Evolutionary conservation across 2,797 vertebrate species (phyloP).

Genomic region (Morelia viridis): DNA sequence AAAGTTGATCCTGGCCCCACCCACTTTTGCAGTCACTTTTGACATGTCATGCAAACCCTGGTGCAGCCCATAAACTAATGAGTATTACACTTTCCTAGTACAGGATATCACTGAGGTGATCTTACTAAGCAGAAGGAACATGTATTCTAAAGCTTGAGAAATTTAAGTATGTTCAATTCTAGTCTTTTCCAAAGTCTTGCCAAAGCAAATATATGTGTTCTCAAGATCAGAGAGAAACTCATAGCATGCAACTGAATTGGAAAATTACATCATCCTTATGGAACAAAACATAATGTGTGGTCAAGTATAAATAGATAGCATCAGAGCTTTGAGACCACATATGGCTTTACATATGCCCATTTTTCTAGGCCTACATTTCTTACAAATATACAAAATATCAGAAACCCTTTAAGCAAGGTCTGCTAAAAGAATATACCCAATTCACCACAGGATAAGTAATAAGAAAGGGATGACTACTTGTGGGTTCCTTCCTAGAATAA

Average conservation of each 20-base stretch:
- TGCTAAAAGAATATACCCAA: background rate
- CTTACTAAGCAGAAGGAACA: background rate
- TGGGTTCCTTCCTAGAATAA: background rate
- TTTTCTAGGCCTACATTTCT: constrained; percentile 32
- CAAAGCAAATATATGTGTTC: background rate
- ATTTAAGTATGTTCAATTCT: background rate
- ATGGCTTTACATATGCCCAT: constrained; percentile 5
- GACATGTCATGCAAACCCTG: background rate
- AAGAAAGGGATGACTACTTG: background rate
- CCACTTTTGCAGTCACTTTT: background rate
- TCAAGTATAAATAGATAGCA: constrained; percentile 28
- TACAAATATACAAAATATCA: background rate
- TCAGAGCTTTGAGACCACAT: constrained; percentile 25
- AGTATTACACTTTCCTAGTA: background rate
- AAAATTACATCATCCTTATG: background rate
- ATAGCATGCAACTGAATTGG: constrained; percentile 9
- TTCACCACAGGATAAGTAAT: background rate
- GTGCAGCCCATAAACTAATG: background rate
- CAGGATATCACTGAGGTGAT: background rate
- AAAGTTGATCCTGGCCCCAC: background rate
- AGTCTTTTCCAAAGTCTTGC: background rate
- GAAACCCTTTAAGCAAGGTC: constrained; percentile 1
- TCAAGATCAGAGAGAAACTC: constrained; percentile 9
- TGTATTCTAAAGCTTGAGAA: background rate
- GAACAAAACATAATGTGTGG: constrained; percentile 4